These are phyloP conservation scores for Zaprionus davidi DNA, from an alignment of 1,140 invertebrate species.

Conservation along the genomic window DNA sequence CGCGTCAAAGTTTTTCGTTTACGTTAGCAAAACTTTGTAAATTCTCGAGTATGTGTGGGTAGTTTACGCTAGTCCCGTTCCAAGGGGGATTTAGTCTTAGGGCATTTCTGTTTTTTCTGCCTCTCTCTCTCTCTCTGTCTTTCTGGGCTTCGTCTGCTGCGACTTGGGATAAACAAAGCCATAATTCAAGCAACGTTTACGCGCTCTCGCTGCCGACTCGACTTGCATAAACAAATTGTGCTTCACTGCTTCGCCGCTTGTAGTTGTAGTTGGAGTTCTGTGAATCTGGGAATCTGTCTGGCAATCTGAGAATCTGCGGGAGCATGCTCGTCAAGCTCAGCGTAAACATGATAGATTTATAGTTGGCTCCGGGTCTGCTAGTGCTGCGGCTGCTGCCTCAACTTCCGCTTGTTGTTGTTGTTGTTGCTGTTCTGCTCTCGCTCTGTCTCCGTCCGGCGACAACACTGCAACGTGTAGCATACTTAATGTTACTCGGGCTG, in stretches of 20 bases:
- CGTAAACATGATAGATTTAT: conserved; percentile 81
- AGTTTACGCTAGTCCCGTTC: not conserved
- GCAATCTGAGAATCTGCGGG: conserved; percentile 37
- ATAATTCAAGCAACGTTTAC: conserved; percentile 79
- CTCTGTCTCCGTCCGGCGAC: conserved; percentile 18
- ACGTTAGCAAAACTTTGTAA: conserved; percentile 59
- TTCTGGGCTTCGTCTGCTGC: conserved; percentile 47
- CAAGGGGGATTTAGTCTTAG: conserved; percentile 5
- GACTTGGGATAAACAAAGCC: conserved; percentile 79
- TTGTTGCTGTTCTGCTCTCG: conserved; percentile 11
- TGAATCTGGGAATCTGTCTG: conserved; percentile 23
- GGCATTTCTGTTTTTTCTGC: conserved; percentile 52
- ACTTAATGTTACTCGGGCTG: conserved; percentile 55
- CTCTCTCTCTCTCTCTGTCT: not conserved
- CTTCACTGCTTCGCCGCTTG: conserved; percentile 42
- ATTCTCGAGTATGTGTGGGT: conserved; percentile 9
- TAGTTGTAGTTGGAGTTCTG: conserved; percentile 18
- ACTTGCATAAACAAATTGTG: conserved; percentile 80
- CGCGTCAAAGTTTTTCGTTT: conserved; percentile 57
- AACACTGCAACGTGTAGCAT: conserved; percentile 71
- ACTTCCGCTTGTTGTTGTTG: conserved; percentile 1
- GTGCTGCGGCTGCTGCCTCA: not conserved
- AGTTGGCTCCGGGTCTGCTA: conserved; percentile 62
- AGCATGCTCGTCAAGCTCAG: conserved; percentile 68
- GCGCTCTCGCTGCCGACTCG: conserved; percentile 51